Evolutionary conservation across 2,113 vertebrate species (phyloP).

Genomic region (Holacanthus passer): DNA sequence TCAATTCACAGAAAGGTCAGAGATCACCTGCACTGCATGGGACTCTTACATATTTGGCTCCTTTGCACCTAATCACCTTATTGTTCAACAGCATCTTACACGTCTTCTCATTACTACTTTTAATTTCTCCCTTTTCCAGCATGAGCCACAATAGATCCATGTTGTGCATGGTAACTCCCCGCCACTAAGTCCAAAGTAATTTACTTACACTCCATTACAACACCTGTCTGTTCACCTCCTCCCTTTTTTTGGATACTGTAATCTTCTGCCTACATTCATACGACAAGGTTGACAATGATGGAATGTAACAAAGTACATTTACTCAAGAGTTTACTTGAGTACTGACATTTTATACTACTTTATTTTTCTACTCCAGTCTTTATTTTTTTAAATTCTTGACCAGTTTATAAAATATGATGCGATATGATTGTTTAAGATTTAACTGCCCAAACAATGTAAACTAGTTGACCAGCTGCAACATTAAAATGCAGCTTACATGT

Average conservation of each 20-base stretch:
- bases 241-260: background rate
- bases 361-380: background rate
- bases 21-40: background rate
- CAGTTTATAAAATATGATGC: background rate
- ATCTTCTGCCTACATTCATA: background rate
- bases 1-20: background rate
- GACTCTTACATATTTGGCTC: background rate
- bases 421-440: background rate
- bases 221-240: background rate
- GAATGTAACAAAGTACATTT: background rate
- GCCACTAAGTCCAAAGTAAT: background rate
- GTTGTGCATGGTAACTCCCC: background rate
- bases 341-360: background rate
- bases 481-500: background rate
- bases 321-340: background rate
- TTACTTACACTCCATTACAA: slow-evolving; percentile 15
- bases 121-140: background rate
- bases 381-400: too few species aligned
- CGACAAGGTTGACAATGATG: background rate
- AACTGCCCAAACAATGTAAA: background rate
- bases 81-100: background rate
- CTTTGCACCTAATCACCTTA: background rate
- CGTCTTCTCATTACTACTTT: background rate
- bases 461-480: background rate
- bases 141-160: background rate